Evolutionary conservation across 2,888 invertebrate genomes (phyloP).

Genomic region (Phengaris arion): DNA sequence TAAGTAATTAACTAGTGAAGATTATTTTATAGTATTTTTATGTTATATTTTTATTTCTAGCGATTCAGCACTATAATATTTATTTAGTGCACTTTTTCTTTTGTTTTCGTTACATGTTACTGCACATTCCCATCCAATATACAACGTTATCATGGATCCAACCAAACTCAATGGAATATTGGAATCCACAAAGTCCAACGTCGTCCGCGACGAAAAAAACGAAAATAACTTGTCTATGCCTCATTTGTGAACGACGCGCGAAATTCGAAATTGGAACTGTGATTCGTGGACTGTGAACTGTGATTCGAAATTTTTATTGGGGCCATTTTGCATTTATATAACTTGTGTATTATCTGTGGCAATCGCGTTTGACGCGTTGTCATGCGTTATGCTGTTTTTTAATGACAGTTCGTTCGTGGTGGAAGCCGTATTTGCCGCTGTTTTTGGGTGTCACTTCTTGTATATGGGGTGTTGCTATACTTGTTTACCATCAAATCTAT

Average conservation of each 20-base stretch:
- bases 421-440: conserved; percentile 85
- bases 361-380: conserved; percentile 59
- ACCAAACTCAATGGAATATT: conserved; percentile 60
- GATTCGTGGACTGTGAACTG: conserved; percentile 49
- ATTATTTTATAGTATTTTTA: conserved; percentile 1
- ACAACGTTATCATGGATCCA: conserved; percentile 49
- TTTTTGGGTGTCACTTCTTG: conserved; percentile 94
- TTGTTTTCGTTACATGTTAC: conserved; percentile 78
- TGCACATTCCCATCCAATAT: conserved; percentile 75
- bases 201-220: conserved; percentile 79
- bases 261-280: conserved; percentile 64
- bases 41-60: conserved; percentile 23
- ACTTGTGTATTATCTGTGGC: conserved; percentile 50
- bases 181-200: conserved; percentile 75
- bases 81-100: conserved; percentile 79
- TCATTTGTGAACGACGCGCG: conserved; percentile 52
- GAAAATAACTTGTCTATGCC: conserved; percentile 59
- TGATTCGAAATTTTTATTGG: conserved; percentile 38
- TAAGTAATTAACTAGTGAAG: not conserved
- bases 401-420: conserved; percentile 77
- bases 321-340: conserved; percentile 47
- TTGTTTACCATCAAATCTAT: conserved; percentile 70
- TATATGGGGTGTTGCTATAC: conserved; percentile 87
- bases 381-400: conserved; percentile 54
- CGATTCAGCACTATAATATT: conserved; percentile 57